Conservation (phyloP, 1,140 invertebrate genomes). For the Microplitis demolitor region DNA sequence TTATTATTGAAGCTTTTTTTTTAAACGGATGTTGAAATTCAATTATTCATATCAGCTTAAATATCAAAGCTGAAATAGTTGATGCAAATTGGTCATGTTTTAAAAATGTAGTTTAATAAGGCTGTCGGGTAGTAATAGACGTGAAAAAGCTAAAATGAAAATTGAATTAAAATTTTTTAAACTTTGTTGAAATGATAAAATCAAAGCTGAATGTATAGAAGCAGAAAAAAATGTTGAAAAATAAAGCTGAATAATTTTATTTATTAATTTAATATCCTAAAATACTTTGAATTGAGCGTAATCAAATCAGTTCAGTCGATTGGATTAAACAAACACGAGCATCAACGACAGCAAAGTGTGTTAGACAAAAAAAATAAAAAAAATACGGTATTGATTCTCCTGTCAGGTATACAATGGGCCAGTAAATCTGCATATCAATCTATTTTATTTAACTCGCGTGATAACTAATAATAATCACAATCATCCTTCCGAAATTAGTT, state of each 20-base stretch:
- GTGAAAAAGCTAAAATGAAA: not conserved
- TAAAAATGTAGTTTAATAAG: too few species aligned
- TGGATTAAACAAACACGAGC: conserved; percentile 23
- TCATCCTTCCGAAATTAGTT: conserved; percentile 11
- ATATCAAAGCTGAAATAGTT: too few species aligned
- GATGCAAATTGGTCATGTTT: too few species aligned
- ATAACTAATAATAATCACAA: conserved; percentile 29
- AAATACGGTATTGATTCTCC: conserved; percentile 10
- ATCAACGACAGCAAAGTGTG: conserved; percentile 9
- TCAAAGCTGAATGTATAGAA: too few species aligned
- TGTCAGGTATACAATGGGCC: not conserved
- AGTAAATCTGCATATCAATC: conserved; percentile 30
- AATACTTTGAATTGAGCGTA: conserved; percentile 21
- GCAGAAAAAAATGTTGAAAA: not conserved
- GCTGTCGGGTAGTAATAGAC: too few species aligned
- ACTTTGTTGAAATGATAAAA: too few species aligned
- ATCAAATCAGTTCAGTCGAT: conserved; percentile 22
- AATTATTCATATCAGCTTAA: too few species aligned
- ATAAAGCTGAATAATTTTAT: not conserved
- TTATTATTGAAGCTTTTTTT: too few species aligned
- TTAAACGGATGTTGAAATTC: too few species aligned
- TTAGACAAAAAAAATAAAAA: conserved; percentile 1
- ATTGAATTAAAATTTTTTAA: too few species aligned
- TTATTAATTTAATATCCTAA: conserved; percentile 2
- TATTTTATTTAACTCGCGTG: conserved; percentile 13